Percentiles rank a stretch among this genome's conserved stretches.
Conservation (phyloP, 2,113 vertebrate genomes). For the Labeo rohita region DNA sequence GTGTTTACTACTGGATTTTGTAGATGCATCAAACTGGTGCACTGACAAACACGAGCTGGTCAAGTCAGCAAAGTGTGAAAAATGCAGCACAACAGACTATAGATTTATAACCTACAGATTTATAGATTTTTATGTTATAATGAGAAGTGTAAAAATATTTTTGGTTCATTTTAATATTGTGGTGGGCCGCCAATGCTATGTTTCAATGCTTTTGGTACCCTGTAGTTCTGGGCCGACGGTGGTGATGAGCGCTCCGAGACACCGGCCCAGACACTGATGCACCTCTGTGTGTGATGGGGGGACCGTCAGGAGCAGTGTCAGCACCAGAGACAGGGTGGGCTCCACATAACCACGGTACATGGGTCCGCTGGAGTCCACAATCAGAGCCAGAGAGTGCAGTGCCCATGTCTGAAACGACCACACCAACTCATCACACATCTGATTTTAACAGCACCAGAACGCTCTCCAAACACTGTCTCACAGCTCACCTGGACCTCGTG, state of each 20-base stretch:
- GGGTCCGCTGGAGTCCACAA: conserved; percentile 97
- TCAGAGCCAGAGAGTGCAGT: conserved; percentile 95
- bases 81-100: too few species aligned
- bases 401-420: conserved; percentile 87
- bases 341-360: conserved; percentile 99
- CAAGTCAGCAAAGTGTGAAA: too few species aligned
- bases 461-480: background rate
- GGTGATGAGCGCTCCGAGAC: conserved; percentile 96
- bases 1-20: too few species aligned
- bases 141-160: too few species aligned
- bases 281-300: conserved; percentile 96
- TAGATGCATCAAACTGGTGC: too few species aligned
- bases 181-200: background rate
- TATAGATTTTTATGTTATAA: too few species aligned
- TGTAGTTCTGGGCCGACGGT: conserved; percentile 97
- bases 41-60: too few species aligned
- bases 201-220: conserved; percentile 70
- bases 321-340: conserved; percentile 93
- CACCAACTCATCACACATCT: conserved; percentile 1
- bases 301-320: conserved; percentile 93
- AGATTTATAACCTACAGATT: too few species aligned
- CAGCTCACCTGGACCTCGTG: conserved; percentile 93
- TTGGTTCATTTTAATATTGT: too few species aligned
- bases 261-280: conserved; percentile 96
- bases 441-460: background rate